Evolutionary conservation across 2,797 vertebrate genomes (phyloP).

Genomic region (Ambastaia sidthimunki): DNA sequence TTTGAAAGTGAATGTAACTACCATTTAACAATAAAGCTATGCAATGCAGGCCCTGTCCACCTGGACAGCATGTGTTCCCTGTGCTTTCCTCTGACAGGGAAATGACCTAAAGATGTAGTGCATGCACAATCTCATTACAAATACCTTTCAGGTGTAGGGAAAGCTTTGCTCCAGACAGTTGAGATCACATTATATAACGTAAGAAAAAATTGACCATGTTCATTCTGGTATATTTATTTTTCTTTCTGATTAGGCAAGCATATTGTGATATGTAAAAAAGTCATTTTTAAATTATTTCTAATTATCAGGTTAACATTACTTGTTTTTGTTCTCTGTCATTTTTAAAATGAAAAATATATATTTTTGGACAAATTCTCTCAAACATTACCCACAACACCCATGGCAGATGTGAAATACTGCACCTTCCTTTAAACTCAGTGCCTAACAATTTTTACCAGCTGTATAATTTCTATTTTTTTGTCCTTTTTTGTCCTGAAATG

Average conservation of each 20-base stretch:
- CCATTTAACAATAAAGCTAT: slow-evolving; percentile 19
- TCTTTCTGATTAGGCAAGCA: too few relatives aligned
- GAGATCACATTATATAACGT: slow-evolving; percentile 12
- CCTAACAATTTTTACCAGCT: slow-evolving; percentile 26
- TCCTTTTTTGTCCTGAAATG: slow-evolving; percentile 27
- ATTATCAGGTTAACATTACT: too few relatives aligned
- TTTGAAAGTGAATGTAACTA: slow-evolving; percentile 20
- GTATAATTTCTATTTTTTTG: slow-evolving; percentile 1
- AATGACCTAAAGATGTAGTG: slow-evolving; percentile 17
- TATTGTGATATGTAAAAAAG: too few relatives aligned
- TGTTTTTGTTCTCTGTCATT: background rate
- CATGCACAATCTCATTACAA: slow-evolving; percentile 45
- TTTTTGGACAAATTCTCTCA: background rate
- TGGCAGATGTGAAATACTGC: slow-evolving; percentile 5
- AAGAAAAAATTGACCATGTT: background rate
- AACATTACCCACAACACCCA: background rate
- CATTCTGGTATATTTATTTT: background rate
- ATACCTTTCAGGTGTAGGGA: slow-evolving; percentile 50
- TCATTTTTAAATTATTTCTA: too few relatives aligned
- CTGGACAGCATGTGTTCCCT: slow-evolving; percentile 48
- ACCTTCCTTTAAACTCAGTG: background rate
- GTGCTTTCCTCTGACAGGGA: slow-evolving; percentile 34
- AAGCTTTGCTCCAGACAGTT: slow-evolving; percentile 11
- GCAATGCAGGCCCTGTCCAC: slow-evolving; percentile 19
- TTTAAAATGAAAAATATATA: too few relatives aligned